phyloP scores from a whole-genome alignment of 2,797 vertebrate genomes.

The Pangasius larnaudii region DNA sequence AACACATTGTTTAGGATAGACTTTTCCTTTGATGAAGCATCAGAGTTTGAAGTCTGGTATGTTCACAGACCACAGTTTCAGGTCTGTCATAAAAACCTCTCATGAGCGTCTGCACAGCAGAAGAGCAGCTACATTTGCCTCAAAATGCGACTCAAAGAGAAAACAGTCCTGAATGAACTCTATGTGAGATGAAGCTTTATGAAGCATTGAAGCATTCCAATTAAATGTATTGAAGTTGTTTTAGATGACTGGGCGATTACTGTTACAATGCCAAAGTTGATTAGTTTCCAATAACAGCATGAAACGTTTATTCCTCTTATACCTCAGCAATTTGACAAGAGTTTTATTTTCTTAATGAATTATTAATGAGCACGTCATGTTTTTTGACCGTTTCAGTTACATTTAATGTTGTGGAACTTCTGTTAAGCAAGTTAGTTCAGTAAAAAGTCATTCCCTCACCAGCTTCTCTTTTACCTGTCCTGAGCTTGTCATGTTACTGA shows the following conservation, averaged over 20 bases:
- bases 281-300: neutral
- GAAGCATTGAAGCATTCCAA: neutral
- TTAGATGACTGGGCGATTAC: neutral
- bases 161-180: neutral
- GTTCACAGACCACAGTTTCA: neutral
- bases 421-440: neutral
- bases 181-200: neutral
- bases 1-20: neutral
- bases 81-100: neutral
- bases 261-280: neutral
- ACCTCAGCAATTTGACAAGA: neutral
- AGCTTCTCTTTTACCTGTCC: neutral
- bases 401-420: neutral
- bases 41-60: neutral
- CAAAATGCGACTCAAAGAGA: neutral
- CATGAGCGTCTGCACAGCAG: neutral
- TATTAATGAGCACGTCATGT: neutral
- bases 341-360: neutral
- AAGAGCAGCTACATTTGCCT: neutral
- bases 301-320: neutral
- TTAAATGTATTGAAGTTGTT: neutral
- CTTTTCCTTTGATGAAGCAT: neutral
- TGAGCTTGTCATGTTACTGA: too few relatives aligned
- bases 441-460: neutral
- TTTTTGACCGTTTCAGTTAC: neutral